phyloP scores from a whole-genome alignment of 1,140 invertebrate species.

The Cydia splendana region DNA sequence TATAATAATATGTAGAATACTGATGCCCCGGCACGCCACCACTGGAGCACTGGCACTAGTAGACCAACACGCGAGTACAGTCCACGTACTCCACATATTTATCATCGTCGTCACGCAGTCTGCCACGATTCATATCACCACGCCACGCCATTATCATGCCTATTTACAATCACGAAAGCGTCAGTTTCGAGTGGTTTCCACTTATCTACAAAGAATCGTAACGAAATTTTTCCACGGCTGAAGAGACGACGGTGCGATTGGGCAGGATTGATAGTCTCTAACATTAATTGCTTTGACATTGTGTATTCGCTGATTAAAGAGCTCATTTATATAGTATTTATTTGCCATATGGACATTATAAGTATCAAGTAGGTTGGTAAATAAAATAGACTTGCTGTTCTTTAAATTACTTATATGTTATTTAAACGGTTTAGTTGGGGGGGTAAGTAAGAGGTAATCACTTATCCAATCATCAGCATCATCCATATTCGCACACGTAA shows the following conservation, averaged over 20 bases:
- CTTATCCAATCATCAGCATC: too few relatives aligned
- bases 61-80: neutral
- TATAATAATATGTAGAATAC: neutral
- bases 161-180: neutral
- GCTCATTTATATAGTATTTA: conserved; percentile 15
- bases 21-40: neutral
- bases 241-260: conserved; percentile 8
- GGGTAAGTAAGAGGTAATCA: too few relatives aligned
- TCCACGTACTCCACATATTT: neutral
- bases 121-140: conserved; percentile 10
- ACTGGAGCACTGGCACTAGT: neutral
- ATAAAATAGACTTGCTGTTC: too few relatives aligned
- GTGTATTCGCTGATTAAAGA: conserved; percentile 12
- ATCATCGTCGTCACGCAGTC: conserved; percentile 24
- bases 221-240: conserved; percentile 5
- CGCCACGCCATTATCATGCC: conserved; percentile 14
- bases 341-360: neutral
- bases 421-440: too few relatives aligned
- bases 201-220: conserved; percentile 9
- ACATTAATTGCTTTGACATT: conserved; percentile 22
- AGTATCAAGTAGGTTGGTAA: too few relatives aligned
- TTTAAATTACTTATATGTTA: too few relatives aligned
- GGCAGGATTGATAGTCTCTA: conserved; percentile 13
- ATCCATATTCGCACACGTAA: too few relatives aligned
- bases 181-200: neutral